These are phyloP conservation scores for Charadrius vociferus DNA, from an alignment of 2,113 vertebrate species.

Conservation along the genomic window DNA sequence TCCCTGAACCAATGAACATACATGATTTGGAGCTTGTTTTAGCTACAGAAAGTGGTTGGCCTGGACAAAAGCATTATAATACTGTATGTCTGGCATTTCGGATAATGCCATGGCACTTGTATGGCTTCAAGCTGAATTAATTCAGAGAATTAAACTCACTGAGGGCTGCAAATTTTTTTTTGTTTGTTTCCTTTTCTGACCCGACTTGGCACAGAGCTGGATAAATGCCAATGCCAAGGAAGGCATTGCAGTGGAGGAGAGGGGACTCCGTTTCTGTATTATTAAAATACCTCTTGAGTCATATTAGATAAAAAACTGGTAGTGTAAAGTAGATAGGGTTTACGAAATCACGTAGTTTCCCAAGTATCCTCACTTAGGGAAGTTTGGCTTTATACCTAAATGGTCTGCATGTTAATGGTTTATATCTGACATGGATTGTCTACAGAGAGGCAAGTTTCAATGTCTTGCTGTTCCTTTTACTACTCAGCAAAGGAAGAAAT, in stretches of 20 bases:
- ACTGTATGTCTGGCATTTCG: background rate
- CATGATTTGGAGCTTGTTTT: background rate
- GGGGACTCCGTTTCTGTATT: background rate
- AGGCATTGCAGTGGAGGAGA: background rate
- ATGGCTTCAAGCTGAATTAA: background rate
- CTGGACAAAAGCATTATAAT: background rate
- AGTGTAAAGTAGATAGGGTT: background rate
- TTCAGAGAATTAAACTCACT: background rate
- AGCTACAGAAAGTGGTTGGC: background rate
- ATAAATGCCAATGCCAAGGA: background rate
- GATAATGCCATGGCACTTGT: background rate
- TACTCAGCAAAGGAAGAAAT: background rate
- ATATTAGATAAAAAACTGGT: background rate
- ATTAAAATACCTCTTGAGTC: background rate
- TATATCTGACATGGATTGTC: background rate
- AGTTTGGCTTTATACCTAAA: background rate
- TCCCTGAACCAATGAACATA: background rate
- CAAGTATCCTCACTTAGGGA: background rate
- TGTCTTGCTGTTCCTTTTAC: background rate
- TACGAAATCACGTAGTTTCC: background rate
- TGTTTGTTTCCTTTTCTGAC: background rate
- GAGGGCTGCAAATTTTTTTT: background rate
- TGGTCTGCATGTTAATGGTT: background rate
- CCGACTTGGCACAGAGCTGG: background rate
- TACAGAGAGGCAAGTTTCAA: background rate